Conservation (phyloP, 2,113 vertebrate species). For the Heliornis fulica region DNA sequence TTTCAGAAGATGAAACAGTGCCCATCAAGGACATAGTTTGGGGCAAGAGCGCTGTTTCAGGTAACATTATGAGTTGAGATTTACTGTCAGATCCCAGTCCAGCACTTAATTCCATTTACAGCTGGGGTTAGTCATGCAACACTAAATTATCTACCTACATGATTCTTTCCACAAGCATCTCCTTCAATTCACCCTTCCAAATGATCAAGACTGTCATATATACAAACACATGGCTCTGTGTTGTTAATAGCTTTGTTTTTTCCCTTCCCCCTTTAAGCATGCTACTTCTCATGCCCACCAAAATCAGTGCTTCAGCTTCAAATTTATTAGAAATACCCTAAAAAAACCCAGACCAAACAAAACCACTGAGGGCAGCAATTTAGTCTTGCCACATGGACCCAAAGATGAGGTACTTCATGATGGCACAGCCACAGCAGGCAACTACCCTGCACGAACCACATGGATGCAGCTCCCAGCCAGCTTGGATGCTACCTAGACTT, state of each 20-base stretch:
- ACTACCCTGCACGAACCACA: accelerated
- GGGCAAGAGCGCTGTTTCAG: background rate
- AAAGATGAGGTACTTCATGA: accelerated
- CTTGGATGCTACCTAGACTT: background rate
- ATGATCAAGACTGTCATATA: background rate
- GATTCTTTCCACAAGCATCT: background rate
- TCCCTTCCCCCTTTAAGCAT: background rate
- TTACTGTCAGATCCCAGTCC: background rate
- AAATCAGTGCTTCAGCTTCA: background rate
- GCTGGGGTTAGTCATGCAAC: background rate
- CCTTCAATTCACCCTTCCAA: background rate
- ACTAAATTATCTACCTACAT: background rate
- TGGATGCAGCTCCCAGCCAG: background rate
- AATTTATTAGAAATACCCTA: too few species aligned
- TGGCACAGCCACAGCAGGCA: background rate
- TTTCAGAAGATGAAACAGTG: background rate
- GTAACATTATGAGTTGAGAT: accelerated
- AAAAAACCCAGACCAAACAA: background rate
- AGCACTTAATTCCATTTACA: background rate
- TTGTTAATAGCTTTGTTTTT: background rate
- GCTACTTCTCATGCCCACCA: background rate
- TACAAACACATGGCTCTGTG: accelerated
- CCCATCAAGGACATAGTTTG: background rate
- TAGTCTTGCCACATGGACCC: background rate
- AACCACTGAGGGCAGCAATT: too few species aligned